Evolutionary conservation across 2,888 invertebrate genomes (phyloP).

Genomic region (Linhomoeus sp.): DNA sequence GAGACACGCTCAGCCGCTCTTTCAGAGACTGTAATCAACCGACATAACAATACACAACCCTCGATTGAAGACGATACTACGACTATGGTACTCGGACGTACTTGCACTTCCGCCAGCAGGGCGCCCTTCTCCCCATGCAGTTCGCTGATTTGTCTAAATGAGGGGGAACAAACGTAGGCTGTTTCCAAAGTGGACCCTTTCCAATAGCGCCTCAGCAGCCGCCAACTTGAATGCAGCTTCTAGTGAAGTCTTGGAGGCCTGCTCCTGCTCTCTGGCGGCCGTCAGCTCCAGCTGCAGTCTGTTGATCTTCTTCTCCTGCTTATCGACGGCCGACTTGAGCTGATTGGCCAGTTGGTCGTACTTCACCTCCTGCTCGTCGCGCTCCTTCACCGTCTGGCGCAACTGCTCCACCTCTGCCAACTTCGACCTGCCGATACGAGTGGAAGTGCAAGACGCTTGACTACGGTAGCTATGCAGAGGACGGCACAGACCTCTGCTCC

Average conservation of each 20-base stretch:
- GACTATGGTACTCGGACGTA: no score
- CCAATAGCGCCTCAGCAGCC: no score
- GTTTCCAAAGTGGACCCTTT: background rate
- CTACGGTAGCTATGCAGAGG: background rate
- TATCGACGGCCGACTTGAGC: constrained; percentile 59
- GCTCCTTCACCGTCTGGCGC: constrained; percentile 59
- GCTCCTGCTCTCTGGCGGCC: constrained; percentile 46
- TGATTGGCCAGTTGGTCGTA: constrained; percentile 55
- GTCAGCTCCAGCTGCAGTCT: constrained; percentile 37
- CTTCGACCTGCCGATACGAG: constrained; percentile 32
- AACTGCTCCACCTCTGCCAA: constrained; percentile 62
- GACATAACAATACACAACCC: no score
- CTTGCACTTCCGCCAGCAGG: constrained; percentile 34
- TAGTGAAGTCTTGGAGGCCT: constrained; percentile 15
- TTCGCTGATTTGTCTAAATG: constrained; percentile 37
- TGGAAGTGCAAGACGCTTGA: no score
- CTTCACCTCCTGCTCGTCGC: constrained; percentile 71
- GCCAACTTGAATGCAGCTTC: background rate
- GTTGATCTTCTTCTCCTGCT: constrained; percentile 51
- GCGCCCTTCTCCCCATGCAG: constrained; percentile 41
- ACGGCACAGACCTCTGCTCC: constrained; percentile 44
- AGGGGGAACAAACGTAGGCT: constrained; percentile 2
- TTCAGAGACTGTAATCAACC: no score
- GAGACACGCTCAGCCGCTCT: no score
- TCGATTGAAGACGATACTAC: no score